phyloP scores from a whole-genome alignment of 2,888 invertebrate species.

The Andrena bicolor region DNA sequence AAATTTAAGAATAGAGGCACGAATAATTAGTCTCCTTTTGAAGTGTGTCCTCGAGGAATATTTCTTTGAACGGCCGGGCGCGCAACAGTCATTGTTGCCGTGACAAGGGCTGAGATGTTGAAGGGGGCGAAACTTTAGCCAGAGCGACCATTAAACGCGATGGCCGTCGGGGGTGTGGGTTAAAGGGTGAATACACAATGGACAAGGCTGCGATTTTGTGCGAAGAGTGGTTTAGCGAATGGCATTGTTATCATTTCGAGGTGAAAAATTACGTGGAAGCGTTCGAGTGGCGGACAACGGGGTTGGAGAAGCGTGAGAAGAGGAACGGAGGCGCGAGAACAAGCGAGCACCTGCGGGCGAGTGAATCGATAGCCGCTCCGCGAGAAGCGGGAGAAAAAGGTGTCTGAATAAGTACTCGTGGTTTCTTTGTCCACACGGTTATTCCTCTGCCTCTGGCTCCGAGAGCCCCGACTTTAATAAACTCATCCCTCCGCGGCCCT shows the following conservation, averaged over 20 bases:
- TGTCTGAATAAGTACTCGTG: conserved; percentile 54
- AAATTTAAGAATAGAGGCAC: not conserved
- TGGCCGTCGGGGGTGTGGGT: not conserved
- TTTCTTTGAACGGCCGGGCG: conserved; percentile 12
- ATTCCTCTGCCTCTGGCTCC: conserved; percentile 20
- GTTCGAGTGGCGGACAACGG: conserved; percentile 3
- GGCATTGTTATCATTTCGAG: conserved; percentile 63
- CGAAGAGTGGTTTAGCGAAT: conserved; percentile 66
- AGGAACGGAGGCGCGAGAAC: conserved; percentile 41
- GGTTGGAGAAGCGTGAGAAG: conserved; percentile 30
- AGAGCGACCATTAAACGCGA: conserved; percentile 54
- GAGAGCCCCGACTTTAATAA: conserved; percentile 41
- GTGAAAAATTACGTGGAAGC: conserved; percentile 63
- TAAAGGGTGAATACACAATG: conserved; percentile 41
- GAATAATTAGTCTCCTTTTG: not conserved
- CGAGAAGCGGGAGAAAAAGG: conserved; percentile 47
- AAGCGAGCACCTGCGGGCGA: conserved; percentile 53
- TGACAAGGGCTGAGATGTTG: conserved; percentile 17
- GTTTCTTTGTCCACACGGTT: conserved; percentile 38
- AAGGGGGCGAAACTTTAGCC: conserved; percentile 30
- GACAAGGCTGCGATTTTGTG: conserved; percentile 50
- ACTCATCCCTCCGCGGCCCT: conserved; percentile 33
- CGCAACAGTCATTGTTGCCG: conserved; percentile 35
- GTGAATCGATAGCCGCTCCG: conserved; percentile 65
- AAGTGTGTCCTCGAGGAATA: not conserved